A percentile compares a stretch with the other conserved stretches of the same genome.
Conservation (phyloP, 2,113 vertebrate genomes). For the Brachypodius melanocephalos region DNA sequence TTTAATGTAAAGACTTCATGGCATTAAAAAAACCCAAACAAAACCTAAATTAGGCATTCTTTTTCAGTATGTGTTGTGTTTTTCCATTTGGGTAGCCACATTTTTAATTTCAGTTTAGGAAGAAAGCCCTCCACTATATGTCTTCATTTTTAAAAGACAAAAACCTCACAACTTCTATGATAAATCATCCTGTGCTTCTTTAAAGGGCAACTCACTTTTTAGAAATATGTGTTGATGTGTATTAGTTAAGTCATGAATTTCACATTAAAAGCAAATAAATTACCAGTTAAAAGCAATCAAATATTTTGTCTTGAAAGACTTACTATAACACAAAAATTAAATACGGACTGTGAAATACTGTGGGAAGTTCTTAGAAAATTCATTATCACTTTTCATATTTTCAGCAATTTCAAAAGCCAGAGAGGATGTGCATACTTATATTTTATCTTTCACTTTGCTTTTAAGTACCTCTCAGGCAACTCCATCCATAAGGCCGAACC, state of each 20-base stretch:
- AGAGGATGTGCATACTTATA: background rate
- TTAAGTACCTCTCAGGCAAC: background rate
- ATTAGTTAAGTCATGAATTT: background rate
- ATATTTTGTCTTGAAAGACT: background rate
- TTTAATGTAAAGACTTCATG: background rate
- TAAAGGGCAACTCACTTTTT: background rate
- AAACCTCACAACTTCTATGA: background rate
- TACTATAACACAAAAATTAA: background rate
- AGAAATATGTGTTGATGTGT: background rate
- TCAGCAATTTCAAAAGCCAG: background rate
- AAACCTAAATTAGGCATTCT: background rate
- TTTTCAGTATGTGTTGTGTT: background rate
- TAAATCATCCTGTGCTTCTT: background rate
- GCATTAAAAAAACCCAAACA: background rate
- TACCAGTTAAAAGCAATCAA: background rate
- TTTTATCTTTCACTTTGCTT: constrained; percentile 31
- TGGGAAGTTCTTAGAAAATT: background rate
- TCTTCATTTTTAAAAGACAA: background rate
- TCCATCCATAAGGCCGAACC: background rate
- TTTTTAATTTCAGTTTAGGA: background rate
- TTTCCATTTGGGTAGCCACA: background rate
- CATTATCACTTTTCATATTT: constrained; percentile 42
- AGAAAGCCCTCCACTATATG: background rate
- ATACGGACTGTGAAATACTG: background rate
- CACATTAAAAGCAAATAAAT: constrained; percentile 18